phyloP scores from a whole-genome alignment of 2,797 vertebrate species.

The Danio jaintianensis region DNA sequence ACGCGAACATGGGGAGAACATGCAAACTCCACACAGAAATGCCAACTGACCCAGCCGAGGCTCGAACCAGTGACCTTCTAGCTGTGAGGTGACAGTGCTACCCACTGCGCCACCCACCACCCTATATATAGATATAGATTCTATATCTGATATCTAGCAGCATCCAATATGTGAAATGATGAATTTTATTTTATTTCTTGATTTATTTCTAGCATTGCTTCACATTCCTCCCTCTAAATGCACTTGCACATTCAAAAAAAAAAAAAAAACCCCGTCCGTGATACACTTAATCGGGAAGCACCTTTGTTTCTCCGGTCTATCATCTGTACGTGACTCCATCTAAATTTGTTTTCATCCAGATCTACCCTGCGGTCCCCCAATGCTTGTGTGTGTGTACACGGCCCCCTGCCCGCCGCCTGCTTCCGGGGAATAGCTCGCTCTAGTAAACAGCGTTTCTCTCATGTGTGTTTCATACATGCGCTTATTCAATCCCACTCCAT shows the following conservation, averaged over 20 bases:
- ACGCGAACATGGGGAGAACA: too few relatives aligned
- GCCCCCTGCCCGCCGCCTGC: background rate
- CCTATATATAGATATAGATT: too few relatives aligned
- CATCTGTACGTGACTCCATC: background rate
- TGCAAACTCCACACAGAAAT: too few relatives aligned
- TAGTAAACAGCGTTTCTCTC: constrained; percentile 20
- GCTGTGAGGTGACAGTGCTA: too few relatives aligned
- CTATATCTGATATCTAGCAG: too few relatives aligned
- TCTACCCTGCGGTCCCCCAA: constrained; percentile 3
- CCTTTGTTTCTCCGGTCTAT: constrained; percentile 14
- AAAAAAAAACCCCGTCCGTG: too few relatives aligned
- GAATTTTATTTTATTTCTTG: too few relatives aligned
- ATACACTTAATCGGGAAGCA: background rate
- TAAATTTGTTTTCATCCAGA: constrained; percentile 22
- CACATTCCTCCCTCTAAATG: constrained; percentile 15
- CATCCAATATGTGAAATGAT: constrained; percentile 15
- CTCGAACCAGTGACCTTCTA: too few relatives aligned
- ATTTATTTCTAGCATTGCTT: background rate
- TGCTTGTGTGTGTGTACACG: background rate
- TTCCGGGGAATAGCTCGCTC: constrained; percentile 9
- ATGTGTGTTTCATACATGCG: constrained; percentile 19
- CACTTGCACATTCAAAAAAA: background rate
- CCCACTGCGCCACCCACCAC: too few relatives aligned
- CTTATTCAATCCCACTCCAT: constrained; percentile 37
- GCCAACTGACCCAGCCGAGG: too few relatives aligned